These are phyloP conservation scores for Muscicapa comitata DNA, from an alignment of 2,797 vertebrate genomes.

Conservation along the genomic window DNA sequence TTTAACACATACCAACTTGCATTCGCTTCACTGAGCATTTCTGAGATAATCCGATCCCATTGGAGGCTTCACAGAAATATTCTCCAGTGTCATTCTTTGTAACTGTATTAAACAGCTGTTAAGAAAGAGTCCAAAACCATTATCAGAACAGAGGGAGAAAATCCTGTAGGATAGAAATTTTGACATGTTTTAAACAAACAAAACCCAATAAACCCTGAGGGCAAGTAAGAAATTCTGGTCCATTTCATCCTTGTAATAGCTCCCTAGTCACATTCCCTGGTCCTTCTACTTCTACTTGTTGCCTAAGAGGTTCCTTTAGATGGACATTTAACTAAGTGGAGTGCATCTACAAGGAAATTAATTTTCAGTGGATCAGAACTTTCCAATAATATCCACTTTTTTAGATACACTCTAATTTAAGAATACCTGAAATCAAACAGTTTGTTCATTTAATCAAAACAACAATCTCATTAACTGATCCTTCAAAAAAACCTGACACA, in stretches of 20 bases:
- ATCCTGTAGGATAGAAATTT: background rate
- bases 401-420: background rate
- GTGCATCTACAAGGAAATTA: background rate
- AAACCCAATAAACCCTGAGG: background rate
- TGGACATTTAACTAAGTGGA: background rate
- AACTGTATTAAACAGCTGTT: conserved; percentile 87
- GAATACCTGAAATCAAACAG: background rate
- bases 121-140: conserved; percentile 10
- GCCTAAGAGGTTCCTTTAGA: background rate
- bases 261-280: background rate
- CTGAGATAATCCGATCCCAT: conserved; percentile 82
- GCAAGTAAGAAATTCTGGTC: background rate
- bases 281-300: background rate
- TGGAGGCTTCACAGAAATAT: conserved; percentile 90
- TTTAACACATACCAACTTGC: conserved; percentile 82
- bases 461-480: background rate
- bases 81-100: conserved; percentile 86
- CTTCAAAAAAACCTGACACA: background rate
- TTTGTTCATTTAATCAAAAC: background rate
- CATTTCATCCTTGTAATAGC: background rate
- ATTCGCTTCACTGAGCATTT: conserved; percentile 86
- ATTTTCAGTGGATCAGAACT: background rate
- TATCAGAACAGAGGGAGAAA: background rate
- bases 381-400: background rate
- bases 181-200: background rate